phyloP scores from a whole-genome alignment of 2,888 invertebrate species.

The Alcis repandata region DNA sequence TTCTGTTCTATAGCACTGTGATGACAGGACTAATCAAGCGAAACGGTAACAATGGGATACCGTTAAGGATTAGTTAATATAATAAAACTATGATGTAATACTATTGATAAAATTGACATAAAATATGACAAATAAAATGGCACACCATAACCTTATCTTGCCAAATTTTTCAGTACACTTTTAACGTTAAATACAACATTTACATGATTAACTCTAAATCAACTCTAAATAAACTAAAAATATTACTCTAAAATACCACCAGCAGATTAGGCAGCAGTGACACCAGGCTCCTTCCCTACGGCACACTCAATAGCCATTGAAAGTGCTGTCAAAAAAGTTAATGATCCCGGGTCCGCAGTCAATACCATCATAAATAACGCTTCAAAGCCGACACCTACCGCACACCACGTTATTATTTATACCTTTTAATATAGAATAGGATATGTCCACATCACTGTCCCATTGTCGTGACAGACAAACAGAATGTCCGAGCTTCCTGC shows the following conservation, averaged over 20 bases:
- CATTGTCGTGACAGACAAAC: conserved; percentile 73
- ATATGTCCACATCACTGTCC: conserved; percentile 61
- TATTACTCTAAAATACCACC: too few relatives aligned
- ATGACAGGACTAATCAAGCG: conserved; percentile 21
- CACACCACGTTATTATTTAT: conserved; percentile 56
- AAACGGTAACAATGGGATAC: background rate
- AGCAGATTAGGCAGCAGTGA: conserved; percentile 1
- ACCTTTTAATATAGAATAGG: conserved; percentile 54
- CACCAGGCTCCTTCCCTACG: conserved; percentile 3
- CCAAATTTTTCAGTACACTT: too few relatives aligned
- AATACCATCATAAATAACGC: conserved; percentile 56
- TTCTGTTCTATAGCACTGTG: conserved; percentile 15
- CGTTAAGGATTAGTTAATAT: background rate
- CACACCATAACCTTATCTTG: too few relatives aligned
- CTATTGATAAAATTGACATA: too few relatives aligned
- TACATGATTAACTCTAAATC: too few relatives aligned
- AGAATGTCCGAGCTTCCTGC: conserved; percentile 75
- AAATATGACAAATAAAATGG: too few relatives aligned
- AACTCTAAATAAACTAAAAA: too few relatives aligned
- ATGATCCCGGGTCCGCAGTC: conserved; percentile 36
- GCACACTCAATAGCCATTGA: conserved; percentile 21
- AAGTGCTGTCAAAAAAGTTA: conserved; percentile 36
- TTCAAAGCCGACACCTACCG: conserved; percentile 56
- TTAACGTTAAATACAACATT: too few relatives aligned
- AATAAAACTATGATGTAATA: background rate